A percentile compares a stretch with the other conserved stretches of the same genome.
Conservation (phyloP, 2,797 vertebrate genomes). For the Sebastes trivittatus region DNA sequence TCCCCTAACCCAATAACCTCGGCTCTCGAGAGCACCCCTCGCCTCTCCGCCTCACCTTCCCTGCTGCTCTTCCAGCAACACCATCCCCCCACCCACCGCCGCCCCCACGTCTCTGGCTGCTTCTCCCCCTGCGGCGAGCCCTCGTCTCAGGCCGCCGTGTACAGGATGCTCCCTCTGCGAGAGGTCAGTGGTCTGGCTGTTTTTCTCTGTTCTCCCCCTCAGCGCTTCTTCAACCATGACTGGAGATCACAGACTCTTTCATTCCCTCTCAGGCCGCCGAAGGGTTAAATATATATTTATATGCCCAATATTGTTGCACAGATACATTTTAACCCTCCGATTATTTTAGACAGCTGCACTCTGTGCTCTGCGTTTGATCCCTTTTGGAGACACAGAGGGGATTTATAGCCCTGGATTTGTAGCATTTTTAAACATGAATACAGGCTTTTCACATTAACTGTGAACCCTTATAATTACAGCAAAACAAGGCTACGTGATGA, state of each 20-base stretch:
- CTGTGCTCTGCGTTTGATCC: neutral
- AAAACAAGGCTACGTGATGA: neutral
- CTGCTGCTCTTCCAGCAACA: slow-evolving; percentile 42
- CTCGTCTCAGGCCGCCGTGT: slow-evolving; percentile 39
- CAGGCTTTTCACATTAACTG: slow-evolving; percentile 17
- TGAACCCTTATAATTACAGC: slow-evolving; percentile 5
- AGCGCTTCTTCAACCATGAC: slow-evolving; percentile 37
- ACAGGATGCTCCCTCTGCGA: slow-evolving; percentile 59
- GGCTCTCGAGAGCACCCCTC: slow-evolving; percentile 35
- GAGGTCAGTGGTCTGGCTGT: slow-evolving; percentile 66
- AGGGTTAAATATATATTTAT: slow-evolving; percentile 43
- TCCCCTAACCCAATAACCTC: slow-evolving; percentile 58
- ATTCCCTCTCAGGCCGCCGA: slow-evolving; percentile 22
- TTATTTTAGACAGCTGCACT: slow-evolving; percentile 3
- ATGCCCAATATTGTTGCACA: neutral
- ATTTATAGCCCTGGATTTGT: neutral
- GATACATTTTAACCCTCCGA: neutral
- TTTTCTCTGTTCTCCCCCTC: slow-evolving; percentile 48
- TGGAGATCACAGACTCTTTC: slow-evolving; percentile 52
- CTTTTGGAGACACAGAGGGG: neutral
- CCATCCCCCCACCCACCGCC: neutral
- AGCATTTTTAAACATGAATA: slow-evolving; percentile 3
- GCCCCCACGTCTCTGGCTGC: slow-evolving; percentile 12
- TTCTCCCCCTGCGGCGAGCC: slow-evolving; percentile 37
- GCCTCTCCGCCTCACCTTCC: slow-evolving; percentile 22